Conservation (phyloP, 2,888 invertebrate species). For the Cosmia trapezina region DNA sequence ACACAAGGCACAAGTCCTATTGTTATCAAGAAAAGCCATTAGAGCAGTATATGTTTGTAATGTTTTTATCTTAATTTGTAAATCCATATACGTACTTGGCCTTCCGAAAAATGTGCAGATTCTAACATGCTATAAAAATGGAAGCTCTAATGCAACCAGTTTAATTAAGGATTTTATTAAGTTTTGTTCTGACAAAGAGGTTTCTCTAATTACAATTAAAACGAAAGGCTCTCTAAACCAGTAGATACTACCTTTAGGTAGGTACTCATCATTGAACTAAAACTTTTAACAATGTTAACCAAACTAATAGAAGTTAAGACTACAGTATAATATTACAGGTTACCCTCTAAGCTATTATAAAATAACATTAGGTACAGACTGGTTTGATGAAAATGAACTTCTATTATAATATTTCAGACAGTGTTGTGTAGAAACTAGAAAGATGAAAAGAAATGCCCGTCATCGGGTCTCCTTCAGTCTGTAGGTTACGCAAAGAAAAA, state of each 20-base stretch:
- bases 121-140: neutral
- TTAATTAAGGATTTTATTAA: neutral
- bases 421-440: neutral
- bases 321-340: neutral
- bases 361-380: slow-evolving; percentile 2
- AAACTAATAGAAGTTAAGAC: neutral
- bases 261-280: neutral
- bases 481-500: slow-evolving; percentile 4
- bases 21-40: no score
- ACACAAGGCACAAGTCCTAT: neutral
- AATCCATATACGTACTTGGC: neutral
- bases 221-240: neutral
- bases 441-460: slow-evolving; percentile 11
- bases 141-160: neutral
- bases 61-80: neutral
- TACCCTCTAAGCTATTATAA: neutral
- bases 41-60: neutral
- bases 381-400: neutral
- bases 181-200: neutral
- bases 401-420: slow-evolving; percentile 8
- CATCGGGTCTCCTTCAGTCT: slow-evolving; percentile 28
- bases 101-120: neutral
- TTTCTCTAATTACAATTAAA: neutral
- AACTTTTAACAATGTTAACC: neutral
- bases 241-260: neutral